phyloP scores from a whole-genome alignment of 2,113 vertebrate species.

The Sclerurus mexicanus region DNA sequence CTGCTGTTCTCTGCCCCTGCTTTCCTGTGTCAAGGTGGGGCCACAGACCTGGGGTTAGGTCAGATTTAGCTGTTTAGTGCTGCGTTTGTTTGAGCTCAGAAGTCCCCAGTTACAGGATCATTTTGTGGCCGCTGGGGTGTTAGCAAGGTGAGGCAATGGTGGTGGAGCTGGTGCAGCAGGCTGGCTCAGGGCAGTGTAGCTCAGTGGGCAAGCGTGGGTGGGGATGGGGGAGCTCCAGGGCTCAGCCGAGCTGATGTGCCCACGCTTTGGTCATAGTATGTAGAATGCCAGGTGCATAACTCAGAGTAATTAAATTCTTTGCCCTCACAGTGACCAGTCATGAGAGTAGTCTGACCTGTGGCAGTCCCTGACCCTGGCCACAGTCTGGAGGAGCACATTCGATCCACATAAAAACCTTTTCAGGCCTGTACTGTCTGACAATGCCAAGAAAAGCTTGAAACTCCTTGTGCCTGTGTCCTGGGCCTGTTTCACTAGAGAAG shows the following conservation, averaged over 20 bases:
- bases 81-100: neutral
- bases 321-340: neutral
- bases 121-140: neutral
- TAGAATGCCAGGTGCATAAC: neutral
- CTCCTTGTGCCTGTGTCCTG: neutral
- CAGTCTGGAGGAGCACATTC: neutral
- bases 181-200: neutral
- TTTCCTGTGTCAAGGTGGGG: neutral
- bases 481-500: neutral
- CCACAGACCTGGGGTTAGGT: neutral
- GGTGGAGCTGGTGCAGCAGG: neutral
- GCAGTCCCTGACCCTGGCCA: neutral
- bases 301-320: neutral
- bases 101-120: neutral
- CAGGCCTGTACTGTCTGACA: neutral
- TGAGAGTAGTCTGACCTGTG: neutral
- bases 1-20: neutral
- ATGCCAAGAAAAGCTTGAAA: neutral
- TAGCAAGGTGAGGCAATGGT: neutral
- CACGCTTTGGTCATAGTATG: neutral
- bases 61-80: neutral
- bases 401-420: neutral
- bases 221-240: neutral
- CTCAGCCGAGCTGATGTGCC: neutral
- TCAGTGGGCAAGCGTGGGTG: accelerated